phyloP scores from a whole-genome alignment of 2,113 vertebrate species.

The Phyllostomus hastatus region DNA sequence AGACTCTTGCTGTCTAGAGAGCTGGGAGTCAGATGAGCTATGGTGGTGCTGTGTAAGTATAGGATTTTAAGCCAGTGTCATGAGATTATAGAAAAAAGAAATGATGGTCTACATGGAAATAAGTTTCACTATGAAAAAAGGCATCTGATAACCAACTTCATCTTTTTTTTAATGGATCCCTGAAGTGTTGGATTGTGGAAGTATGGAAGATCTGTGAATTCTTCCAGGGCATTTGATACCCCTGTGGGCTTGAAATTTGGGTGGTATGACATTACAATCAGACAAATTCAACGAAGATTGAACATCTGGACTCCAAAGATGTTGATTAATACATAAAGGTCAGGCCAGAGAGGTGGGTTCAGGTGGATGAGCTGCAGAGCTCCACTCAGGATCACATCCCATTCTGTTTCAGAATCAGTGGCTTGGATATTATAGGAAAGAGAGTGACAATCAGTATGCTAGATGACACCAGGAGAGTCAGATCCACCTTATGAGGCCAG shows the following conservation, averaged over 20 bases:
- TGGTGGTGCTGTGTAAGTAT: not conserved
- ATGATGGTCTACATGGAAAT: not conserved
- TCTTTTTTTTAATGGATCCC: not conserved
- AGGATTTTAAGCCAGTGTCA: not conserved
- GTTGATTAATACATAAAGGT: not conserved
- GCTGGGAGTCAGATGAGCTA: not conserved
- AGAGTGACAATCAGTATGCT: not conserved
- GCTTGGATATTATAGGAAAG: not conserved
- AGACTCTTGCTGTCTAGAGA: not conserved
- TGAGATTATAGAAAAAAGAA: not conserved
- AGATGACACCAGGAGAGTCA: not conserved
- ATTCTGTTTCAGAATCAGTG: not conserved
- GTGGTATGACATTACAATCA: not conserved
- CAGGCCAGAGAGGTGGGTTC: not conserved
- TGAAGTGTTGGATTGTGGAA: not conserved
- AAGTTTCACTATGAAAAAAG: not conserved
- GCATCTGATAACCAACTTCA: not conserved
- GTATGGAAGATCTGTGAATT: not conserved
- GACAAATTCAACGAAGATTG: not conserved
- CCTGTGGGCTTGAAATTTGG: not conserved
- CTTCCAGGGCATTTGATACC: not conserved
- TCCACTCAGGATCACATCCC: not conserved
- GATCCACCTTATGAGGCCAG: not conserved
- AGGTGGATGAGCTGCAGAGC: no score
- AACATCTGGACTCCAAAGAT: not conserved